Base-by-base conservation (phyloP, 2,113 vertebrate genomes). In the Cyprinodon brontotheroides region DNA sequence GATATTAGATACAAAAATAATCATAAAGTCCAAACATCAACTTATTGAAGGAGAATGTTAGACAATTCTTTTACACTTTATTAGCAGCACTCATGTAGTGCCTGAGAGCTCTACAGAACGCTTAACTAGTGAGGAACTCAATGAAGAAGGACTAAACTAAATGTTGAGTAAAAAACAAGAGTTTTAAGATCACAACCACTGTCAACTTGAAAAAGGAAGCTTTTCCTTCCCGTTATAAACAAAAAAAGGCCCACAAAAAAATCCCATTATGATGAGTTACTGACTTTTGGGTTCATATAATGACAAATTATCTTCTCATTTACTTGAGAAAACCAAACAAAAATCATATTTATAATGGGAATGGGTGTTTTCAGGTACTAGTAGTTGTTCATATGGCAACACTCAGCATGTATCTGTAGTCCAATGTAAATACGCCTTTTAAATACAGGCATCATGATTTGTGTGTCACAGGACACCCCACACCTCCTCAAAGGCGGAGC, bases 401-500 rank as follows among this genome's bases (percentile, higher is more conserved):
- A 65, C n/a, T 59, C 64, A 66, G 72, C 17, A 48, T 61, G 40
- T 62, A 37, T 67, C 70, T 77, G 36, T 12, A 48, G 71, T 87
- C 74, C 72, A 74, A 45, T 74, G 29, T 50, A 67, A 72, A 60
- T 37, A 68, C 7, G 67, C 74, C 75, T 72, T 41, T n/a, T 47
- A 41, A 57, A 20, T 47, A 43, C 65, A 36, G 4, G 29, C 29
- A 53, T 2, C 41, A 40, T 47, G 11, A 57, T 41, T 10, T 5
- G 3, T 65, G 40, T 0, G 64, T 98, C 94, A 99, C 47, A 96
- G 69, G 3, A 99, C 86, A 2, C 96, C 96, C 98, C 98, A 99
- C 0, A 92, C 96, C 83, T 99, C 97, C 85, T 99, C 98, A 88
- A 98, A 99, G 4, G 97, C 97, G 7, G 97, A 96, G 80, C 97